Base-by-base conservation (phyloP, 2,113 vertebrate genomes). In the Semicossyphus pulcher region DNA sequence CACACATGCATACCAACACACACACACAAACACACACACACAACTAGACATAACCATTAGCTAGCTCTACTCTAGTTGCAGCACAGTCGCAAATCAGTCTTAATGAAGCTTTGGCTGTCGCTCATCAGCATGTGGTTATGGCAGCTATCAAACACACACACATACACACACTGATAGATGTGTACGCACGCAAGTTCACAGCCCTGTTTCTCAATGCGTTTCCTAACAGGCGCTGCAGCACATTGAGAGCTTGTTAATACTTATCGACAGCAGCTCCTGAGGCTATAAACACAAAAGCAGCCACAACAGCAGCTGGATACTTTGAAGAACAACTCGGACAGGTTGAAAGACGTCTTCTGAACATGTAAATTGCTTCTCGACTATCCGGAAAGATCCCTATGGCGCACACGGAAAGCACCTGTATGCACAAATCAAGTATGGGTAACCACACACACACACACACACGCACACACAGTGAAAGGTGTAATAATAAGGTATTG, bases 401-500 rank as follows among this genome's bases (percentile, higher is more conserved):
- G 4, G 52, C 25, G 36, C 18, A 4, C 1, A 44, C 3, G 29
- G 31, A 20, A 26, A 39, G 21, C 66, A 71, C 66, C 39, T 45
- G 47, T 66, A 10, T 39, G 25, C 45, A 42, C 25, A 47, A 28
- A 42, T 10, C 36, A 7, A 47, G 8, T 4, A 37, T 10, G 9
- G 26, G 59, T 15, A 34, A 16, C 26, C 3, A 21, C 52, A 16
- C 48, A 34, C 37, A 23, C 26, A 21, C 16, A 39, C 28, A 28
- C 41, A 31, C 12, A 41, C 39, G 21, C 56, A 44, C 36, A 28
- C 10, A 4, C 11, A 23, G 8, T 44, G 7, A 64, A 31, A 42
- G 26, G 59, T 59, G 58, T 47, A 81, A 78, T 90, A 80, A 88
- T 85, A 70, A 53, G 72, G 15, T 85, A 89, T 87, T 77, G 85